phyloP scores from a whole-genome alignment of 2,113 vertebrate genomes.

The Limanda limanda region DNA sequence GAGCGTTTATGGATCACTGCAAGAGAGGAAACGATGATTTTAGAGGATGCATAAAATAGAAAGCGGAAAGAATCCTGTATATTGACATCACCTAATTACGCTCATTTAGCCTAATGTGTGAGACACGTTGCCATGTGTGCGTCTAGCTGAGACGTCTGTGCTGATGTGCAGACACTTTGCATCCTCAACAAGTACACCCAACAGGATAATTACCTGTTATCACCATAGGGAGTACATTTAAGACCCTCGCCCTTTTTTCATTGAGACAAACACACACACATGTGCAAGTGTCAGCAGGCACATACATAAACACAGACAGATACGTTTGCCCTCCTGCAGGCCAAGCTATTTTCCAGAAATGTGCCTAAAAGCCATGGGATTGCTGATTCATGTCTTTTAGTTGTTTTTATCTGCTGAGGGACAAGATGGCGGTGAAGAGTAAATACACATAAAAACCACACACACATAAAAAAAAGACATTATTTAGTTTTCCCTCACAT shows the following conservation, averaged over 20 bases:
- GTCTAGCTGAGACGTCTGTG: constrained; percentile 46
- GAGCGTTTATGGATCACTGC: background rate
- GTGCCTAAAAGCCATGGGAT: constrained; percentile 59
- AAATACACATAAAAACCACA: constrained; percentile 37
- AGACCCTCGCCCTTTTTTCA: constrained; percentile 43
- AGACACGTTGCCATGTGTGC: constrained; percentile 28
- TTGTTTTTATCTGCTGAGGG: constrained; percentile 21
- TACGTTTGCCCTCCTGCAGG: constrained; percentile 29
- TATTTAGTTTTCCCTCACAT: constrained; percentile 44
- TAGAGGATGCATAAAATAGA: constrained; percentile 13
- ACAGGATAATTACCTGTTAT: constrained; percentile 64
- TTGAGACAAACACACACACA: constrained; percentile 6
- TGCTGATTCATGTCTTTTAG: constrained; percentile 31
- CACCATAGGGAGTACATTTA: constrained; percentile 60
- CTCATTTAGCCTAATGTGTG: constrained; percentile 23
- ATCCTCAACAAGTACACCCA: constrained; percentile 70
- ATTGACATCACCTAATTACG: constrained; percentile 20
- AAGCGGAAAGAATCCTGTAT: constrained; percentile 2
- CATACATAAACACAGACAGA: constrained; percentile 26
- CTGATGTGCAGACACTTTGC: constrained; percentile 64
- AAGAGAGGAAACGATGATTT: constrained; percentile 8
- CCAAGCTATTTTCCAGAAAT: constrained; percentile 63
- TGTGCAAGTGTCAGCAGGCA: background rate
- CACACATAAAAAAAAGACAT: constrained; percentile 26
- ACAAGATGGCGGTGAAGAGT: constrained; percentile 14